Conservation (phyloP, 1,140 invertebrate genomes). For the Saccostrea glomerata region DNA sequence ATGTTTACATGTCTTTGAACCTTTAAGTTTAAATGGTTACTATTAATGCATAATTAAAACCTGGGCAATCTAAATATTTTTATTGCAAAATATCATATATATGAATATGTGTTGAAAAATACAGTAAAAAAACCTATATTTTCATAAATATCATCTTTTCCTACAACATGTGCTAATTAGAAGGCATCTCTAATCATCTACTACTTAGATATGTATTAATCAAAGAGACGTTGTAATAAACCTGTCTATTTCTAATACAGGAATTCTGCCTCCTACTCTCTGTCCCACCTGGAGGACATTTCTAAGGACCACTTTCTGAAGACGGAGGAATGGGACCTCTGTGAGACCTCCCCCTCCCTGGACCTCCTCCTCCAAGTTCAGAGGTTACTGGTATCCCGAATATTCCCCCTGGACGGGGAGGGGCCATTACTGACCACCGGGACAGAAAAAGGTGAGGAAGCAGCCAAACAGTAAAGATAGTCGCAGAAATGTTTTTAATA, state of each 20-base stretch:
- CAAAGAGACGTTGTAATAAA: neutral
- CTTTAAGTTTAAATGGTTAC: too few species aligned
- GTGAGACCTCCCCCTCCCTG: slow-evolving; percentile 87
- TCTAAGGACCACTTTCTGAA: slow-evolving; percentile 67
- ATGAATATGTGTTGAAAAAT: too few species aligned
- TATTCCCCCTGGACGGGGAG: slow-evolving; percentile 80
- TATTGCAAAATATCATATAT: too few species aligned
- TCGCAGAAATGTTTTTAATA: neutral
- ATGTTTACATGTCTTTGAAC: too few species aligned
- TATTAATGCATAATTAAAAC: too few species aligned
- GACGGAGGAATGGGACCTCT: slow-evolving; percentile 67
- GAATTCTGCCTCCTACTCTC: slow-evolving; percentile 79
- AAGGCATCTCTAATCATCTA: slow-evolving; percentile 70
- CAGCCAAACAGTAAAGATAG: neutral
- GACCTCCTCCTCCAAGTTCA: slow-evolving; percentile 93
- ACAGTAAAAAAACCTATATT: too few species aligned
- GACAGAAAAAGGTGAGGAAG: slow-evolving; percentile 59
- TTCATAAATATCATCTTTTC: slow-evolving; percentile 56
- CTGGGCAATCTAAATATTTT: too few species aligned
- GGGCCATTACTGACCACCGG: slow-evolving; percentile 59
- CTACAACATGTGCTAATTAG: slow-evolving; percentile 77
- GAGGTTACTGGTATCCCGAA: slow-evolving; percentile 87
- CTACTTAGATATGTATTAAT: neutral
- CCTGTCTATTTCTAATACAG: slow-evolving; percentile 64
- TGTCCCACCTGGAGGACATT: slow-evolving; percentile 76